A percentile compares a stretch with the other conserved stretches of the same genome.
phyloP scores from a whole-genome alignment of 2,797 vertebrate species.

The Malacoctenus gilli region DNA sequence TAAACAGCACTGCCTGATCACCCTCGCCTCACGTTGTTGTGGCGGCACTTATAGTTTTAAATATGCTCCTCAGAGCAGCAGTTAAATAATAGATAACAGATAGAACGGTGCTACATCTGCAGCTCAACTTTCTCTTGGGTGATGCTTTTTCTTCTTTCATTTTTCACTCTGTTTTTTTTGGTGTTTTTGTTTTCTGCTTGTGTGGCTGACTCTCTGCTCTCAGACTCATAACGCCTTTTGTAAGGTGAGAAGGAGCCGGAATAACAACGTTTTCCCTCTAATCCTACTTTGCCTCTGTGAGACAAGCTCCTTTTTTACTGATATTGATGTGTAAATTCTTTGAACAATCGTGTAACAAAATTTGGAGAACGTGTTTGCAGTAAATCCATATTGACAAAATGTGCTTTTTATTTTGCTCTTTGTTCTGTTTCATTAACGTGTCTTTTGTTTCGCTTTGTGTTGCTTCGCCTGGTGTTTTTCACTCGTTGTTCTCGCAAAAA shows the following conservation, averaged over 20 bases:
- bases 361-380: slow-evolving; percentile 12
- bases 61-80: slow-evolving; percentile 27
- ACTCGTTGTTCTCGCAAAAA: neutral
- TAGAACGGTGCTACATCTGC: slow-evolving; percentile 39
- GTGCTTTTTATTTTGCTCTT: slow-evolving; percentile 4
- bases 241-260: slow-evolving; percentile 7
- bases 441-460: slow-evolving; percentile 14
- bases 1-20: too few relatives aligned
- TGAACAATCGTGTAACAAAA: slow-evolving; percentile 22
- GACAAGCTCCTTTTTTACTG: slow-evolving; percentile 25
- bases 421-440: neutral
- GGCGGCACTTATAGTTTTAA: too few relatives aligned
- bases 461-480: too few relatives aligned
- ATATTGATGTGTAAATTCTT: slow-evolving; percentile 1
- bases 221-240: slow-evolving; percentile 40
- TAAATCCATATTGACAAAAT: neutral
- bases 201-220: slow-evolving; percentile 28
- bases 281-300: slow-evolving; percentile 25
- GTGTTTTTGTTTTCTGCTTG: slow-evolving; percentile 39
- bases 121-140: slow-evolving; percentile 30
- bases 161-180: too few relatives aligned
- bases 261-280: slow-evolving; percentile 27
- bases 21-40: too few relatives aligned
- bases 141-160: too few relatives aligned
- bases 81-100: slow-evolving; percentile 54